These are phyloP conservation scores for Labroides dimidiatus DNA, from an alignment of 2,797 vertebrate genomes.

Conservation along the genomic window DNA sequence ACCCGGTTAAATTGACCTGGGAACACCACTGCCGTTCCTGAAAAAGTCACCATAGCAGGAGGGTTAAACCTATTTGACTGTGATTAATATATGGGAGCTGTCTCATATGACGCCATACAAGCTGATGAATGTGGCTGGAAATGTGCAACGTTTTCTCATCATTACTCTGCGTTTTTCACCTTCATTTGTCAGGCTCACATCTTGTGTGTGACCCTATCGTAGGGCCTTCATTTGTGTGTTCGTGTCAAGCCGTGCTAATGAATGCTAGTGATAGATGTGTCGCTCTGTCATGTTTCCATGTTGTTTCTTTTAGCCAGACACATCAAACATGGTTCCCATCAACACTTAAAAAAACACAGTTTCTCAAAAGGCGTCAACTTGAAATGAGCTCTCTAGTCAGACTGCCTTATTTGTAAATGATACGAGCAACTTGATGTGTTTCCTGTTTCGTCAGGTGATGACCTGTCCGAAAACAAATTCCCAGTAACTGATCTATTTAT, in stretches of 20 bases:
- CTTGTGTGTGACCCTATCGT: neutral
- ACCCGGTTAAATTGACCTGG: too few relatives aligned
- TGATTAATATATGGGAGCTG: neutral
- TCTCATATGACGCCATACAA: neutral
- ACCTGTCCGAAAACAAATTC: too few relatives aligned
- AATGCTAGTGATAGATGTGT: constrained; percentile 3
- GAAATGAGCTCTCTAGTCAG: neutral
- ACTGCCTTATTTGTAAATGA: too few relatives aligned
- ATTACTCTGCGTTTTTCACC: constrained; percentile 7
- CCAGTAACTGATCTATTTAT: too few relatives aligned
- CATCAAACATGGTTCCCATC: neutral
- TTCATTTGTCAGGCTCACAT: constrained; percentile 2
- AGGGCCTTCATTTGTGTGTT: neutral
- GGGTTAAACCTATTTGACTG: neutral
- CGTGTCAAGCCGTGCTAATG: constrained; percentile 10
- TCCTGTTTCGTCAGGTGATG: too few relatives aligned
- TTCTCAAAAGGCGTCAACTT: neutral
- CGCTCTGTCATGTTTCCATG: neutral
- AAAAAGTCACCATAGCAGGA: too few relatives aligned
- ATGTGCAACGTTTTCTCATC: constrained; percentile 7
- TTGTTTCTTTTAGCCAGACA: constrained; percentile 5
- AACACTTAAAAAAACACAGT: neutral
- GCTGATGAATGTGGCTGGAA: neutral
- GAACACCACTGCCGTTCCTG: too few relatives aligned
- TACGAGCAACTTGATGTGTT: too few relatives aligned